Evolutionary conservation across 2,888 invertebrate genomes (phyloP), one percentile per base, ranked within the genome.

Genomic region (Latrodectus hesperus): DNA sequence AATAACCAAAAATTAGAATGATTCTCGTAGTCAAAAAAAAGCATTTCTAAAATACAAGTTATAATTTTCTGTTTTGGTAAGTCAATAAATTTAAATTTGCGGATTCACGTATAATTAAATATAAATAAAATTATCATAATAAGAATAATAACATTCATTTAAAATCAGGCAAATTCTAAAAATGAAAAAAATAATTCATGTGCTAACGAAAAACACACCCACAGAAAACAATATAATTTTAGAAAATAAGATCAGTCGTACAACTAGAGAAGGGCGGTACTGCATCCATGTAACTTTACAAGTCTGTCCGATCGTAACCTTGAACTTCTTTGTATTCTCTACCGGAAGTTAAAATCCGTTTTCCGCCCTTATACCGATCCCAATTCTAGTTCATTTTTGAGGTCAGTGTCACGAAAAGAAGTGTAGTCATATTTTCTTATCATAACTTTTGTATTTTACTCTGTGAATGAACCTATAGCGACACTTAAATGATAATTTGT

Each of bases 361-460:
- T 77, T 72, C 81, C 81, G 60, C 86, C 77, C 60, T 72, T 81
- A 72, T 75, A 17, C 49, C 12, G 16, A 52, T 51, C 72, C 26
- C 72, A 67, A 81, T 86, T 81, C 86, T 65, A 72, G 53, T 81
- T 81, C 26, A 12, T 12, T 73, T 75, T 86, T 53, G 81, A 86
- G 86, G 86, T 86, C 86, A 86, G 76, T 86, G 86, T 86, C 86
- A 86, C 86, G 73, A 73, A 17, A 14, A 73, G 53, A 80, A 81
- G 81, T 77, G 86, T 81, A 26, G 75, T 60, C 73, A 60, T 71
- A 16, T 10, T 9, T 60, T 71, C 55, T 78, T 17, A 60, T 65
- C 9, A 55, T 12, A 60, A 16, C 8, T 60, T 60, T 11, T 60
- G 60, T 60, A 16, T 55, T 55, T 14, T 55, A 55, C 16, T 55